Conservation (phyloP, 2,888 invertebrate species). For the Orthosia gracilis region DNA sequence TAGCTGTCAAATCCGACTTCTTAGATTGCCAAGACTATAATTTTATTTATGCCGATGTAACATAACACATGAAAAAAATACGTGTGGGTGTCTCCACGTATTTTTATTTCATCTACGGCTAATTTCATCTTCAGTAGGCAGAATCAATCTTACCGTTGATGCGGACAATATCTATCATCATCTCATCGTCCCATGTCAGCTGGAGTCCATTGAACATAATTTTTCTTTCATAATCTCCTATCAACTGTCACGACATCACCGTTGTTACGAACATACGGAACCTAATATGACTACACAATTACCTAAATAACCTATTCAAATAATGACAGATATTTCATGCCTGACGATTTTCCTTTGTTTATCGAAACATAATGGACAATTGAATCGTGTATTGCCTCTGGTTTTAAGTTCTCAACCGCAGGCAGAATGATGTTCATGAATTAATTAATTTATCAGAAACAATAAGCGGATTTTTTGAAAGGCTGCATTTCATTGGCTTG, state of each 20-base stretch:
- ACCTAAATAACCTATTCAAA: not conserved
- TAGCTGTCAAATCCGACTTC: too few relatives aligned
- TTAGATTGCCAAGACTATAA: too few relatives aligned
- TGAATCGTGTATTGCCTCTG: not conserved
- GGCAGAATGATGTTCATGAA: slow-evolving; percentile 14
- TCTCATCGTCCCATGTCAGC: not conserved
- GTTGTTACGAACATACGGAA: not conserved
- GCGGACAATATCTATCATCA: not conserved
- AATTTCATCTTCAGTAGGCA: too few relatives aligned
- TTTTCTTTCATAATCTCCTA: not conserved
- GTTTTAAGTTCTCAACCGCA: not conserved
- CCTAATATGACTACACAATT: not conserved
- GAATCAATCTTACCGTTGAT: not conserved
- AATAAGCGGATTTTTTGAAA: slow-evolving; percentile 14
- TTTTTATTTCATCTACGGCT: too few relatives aligned
- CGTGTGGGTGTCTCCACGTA: too few relatives aligned
- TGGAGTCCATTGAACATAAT: not conserved
- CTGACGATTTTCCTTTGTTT: slow-evolving; percentile 3
- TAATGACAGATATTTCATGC: not conserved
- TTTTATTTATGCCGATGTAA: too few relatives aligned
- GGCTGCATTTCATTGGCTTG: slow-evolving; percentile 6
- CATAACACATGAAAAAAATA: too few relatives aligned
- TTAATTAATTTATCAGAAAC: slow-evolving; percentile 25
- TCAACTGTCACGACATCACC: not conserved
- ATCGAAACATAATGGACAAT: slow-evolving; percentile 20